These are phyloP conservation scores for Calonectris borealis DNA, from an alignment of 2,113 vertebrate genomes.

Conservation along the genomic window DNA sequence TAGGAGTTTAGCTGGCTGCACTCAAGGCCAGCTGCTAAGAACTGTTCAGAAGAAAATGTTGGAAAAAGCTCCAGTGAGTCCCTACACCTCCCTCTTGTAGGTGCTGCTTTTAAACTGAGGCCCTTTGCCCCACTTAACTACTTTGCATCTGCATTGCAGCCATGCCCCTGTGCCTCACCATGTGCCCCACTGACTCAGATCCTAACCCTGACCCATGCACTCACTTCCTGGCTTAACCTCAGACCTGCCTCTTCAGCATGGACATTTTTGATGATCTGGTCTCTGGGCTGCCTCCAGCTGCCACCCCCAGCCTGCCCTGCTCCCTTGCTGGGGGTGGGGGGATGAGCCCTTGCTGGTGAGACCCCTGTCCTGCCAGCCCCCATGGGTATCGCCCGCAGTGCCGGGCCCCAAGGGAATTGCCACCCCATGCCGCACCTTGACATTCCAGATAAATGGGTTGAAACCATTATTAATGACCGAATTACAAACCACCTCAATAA, in stretches of 20 bases:
- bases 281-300: background rate
- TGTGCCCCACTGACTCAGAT: background rate
- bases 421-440: background rate
- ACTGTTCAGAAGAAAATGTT: background rate
- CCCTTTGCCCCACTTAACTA: background rate
- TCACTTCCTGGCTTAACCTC: background rate
- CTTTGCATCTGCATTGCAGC: background rate
- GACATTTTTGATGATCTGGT: background rate
- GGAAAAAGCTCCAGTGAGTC: background rate
- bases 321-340: background rate
- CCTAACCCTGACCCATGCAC: background rate
- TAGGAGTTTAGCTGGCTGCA: background rate
- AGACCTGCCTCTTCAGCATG: background rate
- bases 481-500: background rate
- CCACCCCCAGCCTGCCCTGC: background rate
- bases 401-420: background rate
- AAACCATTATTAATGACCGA: background rate
- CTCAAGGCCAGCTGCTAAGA: background rate
- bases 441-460: background rate
- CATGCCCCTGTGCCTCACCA: background rate
- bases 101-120: background rate
- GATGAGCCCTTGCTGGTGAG: background rate
- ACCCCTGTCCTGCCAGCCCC: background rate
- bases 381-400: accelerated
- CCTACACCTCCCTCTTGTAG: background rate